Evolutionary conservation across 2,888 invertebrate genomes (phyloP), one percentile per base, ranked within the genome.

Genomic region (Tachystola acroxantha): DNA sequence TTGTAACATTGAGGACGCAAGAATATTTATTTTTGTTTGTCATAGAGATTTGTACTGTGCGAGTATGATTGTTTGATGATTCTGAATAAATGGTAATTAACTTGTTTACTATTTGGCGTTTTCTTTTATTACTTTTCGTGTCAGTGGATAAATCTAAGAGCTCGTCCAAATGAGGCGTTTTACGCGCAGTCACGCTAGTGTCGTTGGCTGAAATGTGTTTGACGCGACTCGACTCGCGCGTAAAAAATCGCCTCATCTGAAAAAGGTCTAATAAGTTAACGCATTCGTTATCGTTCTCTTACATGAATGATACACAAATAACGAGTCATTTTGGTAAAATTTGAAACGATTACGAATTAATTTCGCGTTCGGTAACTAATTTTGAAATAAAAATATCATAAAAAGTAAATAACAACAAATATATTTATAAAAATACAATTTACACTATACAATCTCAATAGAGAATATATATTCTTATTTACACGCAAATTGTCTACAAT

Each of bases 371-470:
- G n/a, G n/a, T n/a, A n/a, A n/a, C n/a, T n/a, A n/a, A n/a, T n/a
- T n/a, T 16, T 16, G 16, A 16, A 16, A 30, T 16, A 10, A 16
- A n/a, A 14, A 30, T 16, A 30, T 1, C 7, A 10, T 10, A 19
- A 30, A 19, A 19, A 10, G 10, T 10, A 30, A 33, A 14, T 33
- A 48, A 53, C 58, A 64, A 65, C 60, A 7, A 58, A 68, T 61
- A 63, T 34, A 74, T 73, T 71, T 72, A 75, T 57, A 77, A 78
- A 81, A 81, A 78, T 73, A 78, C 51, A 66, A 46, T 64, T 55
- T 64, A 73, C 57, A 63, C 63, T 69, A 57, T 71, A 70, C 64
- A 69, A 64, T 74, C 80, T 80, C 82, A 81, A 81, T 68, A 82
- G 81, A 82, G 79, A 77, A 55, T 57, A 55, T 58, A 51, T 24